Evolutionary conservation across 1,140 invertebrate species (phyloP).

Genomic region (Acromyrmex echinatior): DNA sequence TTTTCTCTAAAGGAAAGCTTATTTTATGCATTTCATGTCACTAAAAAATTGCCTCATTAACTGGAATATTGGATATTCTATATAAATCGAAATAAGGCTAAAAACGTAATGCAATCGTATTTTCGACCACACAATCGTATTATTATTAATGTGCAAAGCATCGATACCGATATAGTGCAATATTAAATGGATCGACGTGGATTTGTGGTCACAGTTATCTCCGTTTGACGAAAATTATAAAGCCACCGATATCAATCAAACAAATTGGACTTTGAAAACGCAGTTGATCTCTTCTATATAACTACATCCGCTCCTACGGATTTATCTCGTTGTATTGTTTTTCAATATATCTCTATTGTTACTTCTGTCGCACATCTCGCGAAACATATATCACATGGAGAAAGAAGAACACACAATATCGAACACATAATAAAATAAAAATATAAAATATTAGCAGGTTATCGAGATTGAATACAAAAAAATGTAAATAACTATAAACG

Average conservation of each 20-base stretch:
- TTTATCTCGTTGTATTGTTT: constrained; percentile 10
- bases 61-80: neutral
- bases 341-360: constrained; percentile 15
- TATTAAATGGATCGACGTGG: constrained; percentile 38
- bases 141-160: constrained; percentile 44
- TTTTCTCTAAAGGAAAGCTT: neutral
- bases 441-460: neutral
- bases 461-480: neutral
- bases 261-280: constrained; percentile 45
- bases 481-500: neutral
- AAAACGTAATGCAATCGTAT: constrained; percentile 26
- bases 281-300: constrained; percentile 13
- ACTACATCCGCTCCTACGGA: constrained; percentile 21
- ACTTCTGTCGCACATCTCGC: neutral
- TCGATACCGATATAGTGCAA: constrained; percentile 26
- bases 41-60: neutral
- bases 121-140: constrained; percentile 17
- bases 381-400: neutral
- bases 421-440: neutral
- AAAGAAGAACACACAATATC: neutral
- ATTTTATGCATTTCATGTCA: neutral
- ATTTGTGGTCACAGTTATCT: constrained; percentile 48
- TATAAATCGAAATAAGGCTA: constrained; percentile 12
- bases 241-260: constrained; percentile 49
- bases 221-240: constrained; percentile 51